These are phyloP conservation scores for Nyctibius bracteatus DNA, from an alignment of 2,113 vertebrate genomes.

Conservation along the genomic window DNA sequence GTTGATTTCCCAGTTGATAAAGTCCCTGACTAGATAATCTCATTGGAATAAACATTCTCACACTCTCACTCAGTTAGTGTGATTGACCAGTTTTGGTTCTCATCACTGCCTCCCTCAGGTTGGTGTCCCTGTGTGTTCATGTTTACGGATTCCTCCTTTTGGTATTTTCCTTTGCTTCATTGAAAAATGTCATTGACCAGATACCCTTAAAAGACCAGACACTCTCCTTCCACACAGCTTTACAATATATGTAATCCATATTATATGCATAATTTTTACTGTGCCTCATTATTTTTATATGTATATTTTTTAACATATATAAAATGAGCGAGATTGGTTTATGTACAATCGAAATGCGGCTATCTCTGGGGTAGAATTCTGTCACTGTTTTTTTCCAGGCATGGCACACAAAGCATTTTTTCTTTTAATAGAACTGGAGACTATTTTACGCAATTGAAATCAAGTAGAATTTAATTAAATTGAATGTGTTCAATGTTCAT, in stretches of 20 bases:
- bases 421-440: not conserved
- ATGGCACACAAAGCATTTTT: not conserved
- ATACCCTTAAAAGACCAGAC: not conserved
- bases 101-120: not conserved
- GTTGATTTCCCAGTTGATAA: not conserved
- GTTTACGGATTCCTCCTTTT: not conserved
- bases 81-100: not conserved
- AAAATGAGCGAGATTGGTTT: not conserved
- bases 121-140: not conserved
- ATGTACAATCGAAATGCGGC: not conserved
- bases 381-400: not conserved
- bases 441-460: not conserved
- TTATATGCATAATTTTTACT: not conserved
- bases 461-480: not conserved
- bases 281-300: not conserved
- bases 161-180: not conserved
- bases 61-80: not conserved
- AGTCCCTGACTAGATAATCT: not conserved
- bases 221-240: not conserved
- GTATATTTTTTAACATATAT: not conserved
- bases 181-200: not conserved
- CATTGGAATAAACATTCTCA: not conserved
- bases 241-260: not conserved
- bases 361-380: not conserved
- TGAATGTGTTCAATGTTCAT: not conserved